phyloP scores from a whole-genome alignment of 1,140 invertebrate species.

The Brachionus angularis region DNA sequence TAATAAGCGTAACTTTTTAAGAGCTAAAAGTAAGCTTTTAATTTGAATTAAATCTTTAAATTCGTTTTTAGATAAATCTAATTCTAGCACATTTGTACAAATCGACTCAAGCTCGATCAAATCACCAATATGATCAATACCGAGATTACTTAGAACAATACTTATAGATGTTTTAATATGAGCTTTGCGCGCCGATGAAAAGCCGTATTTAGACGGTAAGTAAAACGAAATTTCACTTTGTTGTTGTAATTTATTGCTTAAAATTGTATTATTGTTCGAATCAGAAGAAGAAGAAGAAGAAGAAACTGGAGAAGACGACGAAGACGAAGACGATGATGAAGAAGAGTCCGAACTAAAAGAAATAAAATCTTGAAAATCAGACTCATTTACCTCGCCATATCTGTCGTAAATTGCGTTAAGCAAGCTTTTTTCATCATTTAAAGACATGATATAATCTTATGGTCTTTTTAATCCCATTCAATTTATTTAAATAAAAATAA shows the following conservation, averaged over 20 bases:
- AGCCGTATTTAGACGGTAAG: neutral
- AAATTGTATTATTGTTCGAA: slow-evolving; percentile 6
- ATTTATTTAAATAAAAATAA: neutral
- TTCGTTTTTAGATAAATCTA: slow-evolving; percentile 83
- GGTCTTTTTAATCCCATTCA: too few species aligned
- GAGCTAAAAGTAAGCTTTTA: neutral
- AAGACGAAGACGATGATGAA: neutral
- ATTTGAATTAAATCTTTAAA: slow-evolving; percentile 74
- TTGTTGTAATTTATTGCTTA: too few species aligned
- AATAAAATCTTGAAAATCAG: neutral
- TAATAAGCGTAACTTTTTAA: slow-evolving; percentile 37
- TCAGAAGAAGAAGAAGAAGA: neutral
- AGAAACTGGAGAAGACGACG: neutral
- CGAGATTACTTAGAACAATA: slow-evolving; percentile 80
- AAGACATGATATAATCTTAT: too few species aligned
- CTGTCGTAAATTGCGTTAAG: slow-evolving; percentile 26
- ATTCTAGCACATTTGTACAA: slow-evolving; percentile 76
- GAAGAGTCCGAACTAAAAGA: neutral
- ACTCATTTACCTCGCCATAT: slow-evolving; percentile 1
- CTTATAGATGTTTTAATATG: slow-evolving; percentile 63
- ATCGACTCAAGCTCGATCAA: slow-evolving; percentile 70
- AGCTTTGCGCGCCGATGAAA: neutral
- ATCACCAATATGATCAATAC: slow-evolving; percentile 76
- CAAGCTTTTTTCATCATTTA: neutral
- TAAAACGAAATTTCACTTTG: slow-evolving; percentile 4